Percentiles rank a stretch among this genome's conserved stretches.
phyloP scores from a whole-genome alignment of 2,797 vertebrate species.

The Spea hammondii region DNA sequence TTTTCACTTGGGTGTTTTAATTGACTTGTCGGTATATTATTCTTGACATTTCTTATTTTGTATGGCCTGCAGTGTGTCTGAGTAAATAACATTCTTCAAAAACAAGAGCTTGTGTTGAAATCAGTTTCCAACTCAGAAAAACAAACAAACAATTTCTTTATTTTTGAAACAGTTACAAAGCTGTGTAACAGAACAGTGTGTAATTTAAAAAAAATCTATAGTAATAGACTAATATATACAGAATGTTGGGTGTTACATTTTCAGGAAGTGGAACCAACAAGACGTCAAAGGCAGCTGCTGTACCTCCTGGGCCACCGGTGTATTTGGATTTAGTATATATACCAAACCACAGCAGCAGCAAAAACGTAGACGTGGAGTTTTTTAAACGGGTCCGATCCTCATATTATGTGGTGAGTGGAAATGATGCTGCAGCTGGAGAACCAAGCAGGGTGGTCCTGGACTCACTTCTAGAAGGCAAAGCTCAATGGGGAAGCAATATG shows the following conservation, averaged over 20 bases:
- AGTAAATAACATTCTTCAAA: too few species aligned
- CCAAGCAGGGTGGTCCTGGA: slow-evolving; percentile 89
- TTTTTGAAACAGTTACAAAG: too few species aligned
- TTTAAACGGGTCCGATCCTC: slow-evolving; percentile 92
- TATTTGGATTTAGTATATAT: slow-evolving; percentile 98
- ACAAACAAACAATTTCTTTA: too few species aligned
- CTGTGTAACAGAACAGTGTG: background rate
- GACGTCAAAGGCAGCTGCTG: slow-evolving; percentile 66
- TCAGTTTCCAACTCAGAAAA: too few species aligned
- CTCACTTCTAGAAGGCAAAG: slow-evolving; percentile 90
- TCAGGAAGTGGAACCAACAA: slow-evolving; percentile 79
- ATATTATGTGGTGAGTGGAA: slow-evolving; percentile 97
- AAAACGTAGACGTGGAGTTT: slow-evolving; percentile 93
- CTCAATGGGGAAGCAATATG: slow-evolving; percentile 90
- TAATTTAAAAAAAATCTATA: background rate
- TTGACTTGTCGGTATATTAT: too few species aligned
- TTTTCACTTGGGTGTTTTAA: too few species aligned
- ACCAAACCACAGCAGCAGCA: slow-evolving; percentile 95
- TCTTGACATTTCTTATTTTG: too few species aligned
- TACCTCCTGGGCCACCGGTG: slow-evolving; percentile 86
- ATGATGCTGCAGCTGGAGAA: slow-evolving; percentile 85
- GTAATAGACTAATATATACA: background rate
- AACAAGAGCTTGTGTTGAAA: too few species aligned
- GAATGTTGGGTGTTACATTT: slow-evolving; percentile 20
- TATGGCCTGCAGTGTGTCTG: too few species aligned